Evolutionary conservation across 2,797 vertebrate genomes (phyloP), one percentile per base, ranked within the genome.

Genomic region (Cirrhinus mrigala): DNA sequence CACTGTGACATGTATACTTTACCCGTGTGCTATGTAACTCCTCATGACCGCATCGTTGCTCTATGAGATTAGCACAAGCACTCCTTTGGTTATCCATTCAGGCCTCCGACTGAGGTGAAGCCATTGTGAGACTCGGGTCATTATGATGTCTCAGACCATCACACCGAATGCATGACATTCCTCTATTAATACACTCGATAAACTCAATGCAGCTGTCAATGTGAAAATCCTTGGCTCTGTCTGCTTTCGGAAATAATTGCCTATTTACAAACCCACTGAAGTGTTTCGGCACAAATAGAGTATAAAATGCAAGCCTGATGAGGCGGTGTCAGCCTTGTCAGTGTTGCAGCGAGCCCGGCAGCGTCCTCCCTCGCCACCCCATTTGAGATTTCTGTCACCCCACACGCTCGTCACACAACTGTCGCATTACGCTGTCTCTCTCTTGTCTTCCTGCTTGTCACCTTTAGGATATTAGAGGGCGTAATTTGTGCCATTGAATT

Each of bases 201-300:
- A 85, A 84, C 86, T 87, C 86, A 86, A 85, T 83, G 86, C 86
- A 87, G 89, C 89, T 90, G 86, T 90, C 89, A 73, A 84, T 88
- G 86, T 79, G 83, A 86, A 89, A 87, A 90, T 82, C 85, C 75
- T 81, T 87, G 84, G 69, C 87, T 83, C 81, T 73, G 87, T 83
- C 87, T 89, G 85, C 83, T 88, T 89, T 84, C 62, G 54, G 79
- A 87, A 90, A 90, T 90, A 90, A 90, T 90, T 90, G 87, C 86
- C 87, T 89, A 89, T 90, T 90, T 90, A 90, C 87, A 85, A 88
- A 89, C 68, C 75, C 89, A 89, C 69, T 90, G 87, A 85, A 87
- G 87, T 90, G 89, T 88, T 82, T 87, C 89, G 11, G 84, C 89
- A 87, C 89, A 90, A 90, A 90, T 85, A 90, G 86, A 87, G 87